Evolutionary conservation across 2,888 invertebrate genomes (phyloP), one percentile per base, ranked within the genome.

Genomic region (Sialis fuliginosa): DNA sequence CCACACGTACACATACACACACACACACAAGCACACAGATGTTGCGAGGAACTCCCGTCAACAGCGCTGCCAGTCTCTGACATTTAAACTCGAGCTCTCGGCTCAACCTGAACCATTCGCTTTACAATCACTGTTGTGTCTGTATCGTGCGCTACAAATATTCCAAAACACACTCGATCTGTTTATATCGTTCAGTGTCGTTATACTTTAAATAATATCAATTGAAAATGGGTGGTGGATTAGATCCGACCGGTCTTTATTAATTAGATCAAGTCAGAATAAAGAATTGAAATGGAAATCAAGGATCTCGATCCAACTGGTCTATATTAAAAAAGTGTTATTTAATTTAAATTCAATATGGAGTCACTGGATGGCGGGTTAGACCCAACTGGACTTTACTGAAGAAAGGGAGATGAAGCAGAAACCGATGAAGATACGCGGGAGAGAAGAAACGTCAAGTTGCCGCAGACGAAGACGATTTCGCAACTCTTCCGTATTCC

Each of bases 301-400:
- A 49, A 50, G 44, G 49, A 49, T 41, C 49, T 50, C 42, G 50
- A 50, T 48, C 50, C 50, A 40, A 50, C 50, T 47, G 50, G 49
- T 33, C 46, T 50, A 9, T 50, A 50, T 22, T 50, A 33, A 49
- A 22, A 22, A 22, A 22, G 22, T 22, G 22, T 22, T 22, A 22
- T 22, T 22, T 22, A 35, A 43, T n/a, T 12, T 12, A 34, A 33
- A 8, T 10, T 35, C 22, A 7, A 37, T 6, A 5, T 6, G 8
- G 37, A 42, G 31, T 6, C 31, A 31, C 44, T 42, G 42, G 44
- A 42, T 39, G 43, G 45, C 44, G 49, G 53, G 47, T 51, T 56
- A 53, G 64, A 64, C 52, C 66, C 66, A 41, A 66, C 66, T 37
- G 66, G 64, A 55, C 58, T 64, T 51, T 66, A 66, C 57, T 65